A percentile compares a stretch with the other conserved stretches of the same genome.
These are phyloP conservation scores for Crocuta crocuta DNA, from an alignment of 2,113 vertebrate genomes.

Conservation along the genomic window DNA sequence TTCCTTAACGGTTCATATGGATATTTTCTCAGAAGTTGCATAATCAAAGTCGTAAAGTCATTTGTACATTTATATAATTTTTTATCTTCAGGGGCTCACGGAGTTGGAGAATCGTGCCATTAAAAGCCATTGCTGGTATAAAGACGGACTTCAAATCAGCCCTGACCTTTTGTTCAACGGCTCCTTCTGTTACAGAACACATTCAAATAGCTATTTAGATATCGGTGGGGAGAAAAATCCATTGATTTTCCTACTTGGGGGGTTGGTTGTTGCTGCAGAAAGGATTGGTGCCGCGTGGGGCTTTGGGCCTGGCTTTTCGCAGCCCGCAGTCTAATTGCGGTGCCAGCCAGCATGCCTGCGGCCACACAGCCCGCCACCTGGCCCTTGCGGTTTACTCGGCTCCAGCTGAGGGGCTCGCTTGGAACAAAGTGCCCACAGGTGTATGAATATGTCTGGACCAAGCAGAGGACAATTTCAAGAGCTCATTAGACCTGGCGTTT, in stretches of 20 bases:
- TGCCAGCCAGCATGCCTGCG: not conserved
- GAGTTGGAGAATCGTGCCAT: constrained; percentile 65
- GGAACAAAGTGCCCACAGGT: not conserved
- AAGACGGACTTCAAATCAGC: constrained; percentile 79
- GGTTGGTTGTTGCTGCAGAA: constrained; percentile 72
- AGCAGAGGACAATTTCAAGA: not conserved
- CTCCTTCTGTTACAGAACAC: constrained; percentile 68
- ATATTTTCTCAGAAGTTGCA: constrained; percentile 61
- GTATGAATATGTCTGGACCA: not conserved
- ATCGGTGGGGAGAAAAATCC: constrained; percentile 63
- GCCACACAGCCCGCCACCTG: not conserved
- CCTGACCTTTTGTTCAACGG: constrained; percentile 84
- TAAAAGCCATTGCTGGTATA: constrained; percentile 80
- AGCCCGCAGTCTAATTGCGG: constrained; percentile 2
- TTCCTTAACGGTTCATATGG: constrained; percentile 70
- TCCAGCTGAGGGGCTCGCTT: not conserved
- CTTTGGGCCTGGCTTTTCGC: constrained; percentile 45
- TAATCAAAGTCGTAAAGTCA: constrained; percentile 71
- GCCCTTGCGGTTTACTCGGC: not conserved
- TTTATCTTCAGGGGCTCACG: constrained; percentile 70
- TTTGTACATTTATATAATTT: constrained; percentile 77
- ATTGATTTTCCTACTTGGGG: constrained; percentile 80
- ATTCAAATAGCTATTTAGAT: constrained; percentile 83
- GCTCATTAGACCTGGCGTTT: not conserved
- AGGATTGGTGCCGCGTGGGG: not conserved